These are phyloP conservation scores for Cheilosia impressa DNA, from an alignment of 2,888 invertebrate species.

Conservation along the genomic window DNA sequence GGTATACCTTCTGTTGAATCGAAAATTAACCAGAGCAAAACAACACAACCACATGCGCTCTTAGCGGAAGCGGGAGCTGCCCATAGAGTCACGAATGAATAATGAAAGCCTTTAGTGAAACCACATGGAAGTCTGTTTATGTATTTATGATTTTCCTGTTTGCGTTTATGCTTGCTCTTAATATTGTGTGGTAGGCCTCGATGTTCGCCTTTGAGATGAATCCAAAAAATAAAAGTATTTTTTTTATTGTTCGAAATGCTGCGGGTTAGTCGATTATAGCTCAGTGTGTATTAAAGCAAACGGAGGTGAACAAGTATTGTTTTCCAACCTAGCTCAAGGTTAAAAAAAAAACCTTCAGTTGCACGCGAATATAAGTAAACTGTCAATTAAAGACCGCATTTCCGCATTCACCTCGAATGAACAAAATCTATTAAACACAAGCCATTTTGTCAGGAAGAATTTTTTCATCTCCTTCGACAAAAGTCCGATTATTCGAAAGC, in stretches of 20 bases:
- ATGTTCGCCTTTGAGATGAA: not conserved
- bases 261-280: constrained; percentile 8
- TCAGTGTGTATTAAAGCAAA: too few species aligned
- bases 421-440: not conserved
- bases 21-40: not conserved
- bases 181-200: constrained; percentile 38
- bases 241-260: not conserved
- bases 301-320: too few species aligned
- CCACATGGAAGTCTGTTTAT: constrained; percentile 53
- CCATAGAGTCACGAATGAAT: constrained; percentile 62
- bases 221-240: not conserved
- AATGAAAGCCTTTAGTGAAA: constrained; percentile 51
- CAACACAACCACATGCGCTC: constrained; percentile 1
- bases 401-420: not conserved
- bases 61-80: constrained; percentile 33
- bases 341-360: too few species aligned
- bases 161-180: constrained; percentile 61
- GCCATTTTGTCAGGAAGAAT: not conserved
- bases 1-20: constrained; percentile 21
- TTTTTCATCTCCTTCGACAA: not conserved
- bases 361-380: too few species aligned
- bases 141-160: constrained; percentile 66
- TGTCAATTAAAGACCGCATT: too few species aligned
- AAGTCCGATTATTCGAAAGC: constrained; percentile 5
- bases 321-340: not conserved